Conservation (phyloP, 2,797 vertebrate genomes). For the Pitangus sulphuratus region DNA sequence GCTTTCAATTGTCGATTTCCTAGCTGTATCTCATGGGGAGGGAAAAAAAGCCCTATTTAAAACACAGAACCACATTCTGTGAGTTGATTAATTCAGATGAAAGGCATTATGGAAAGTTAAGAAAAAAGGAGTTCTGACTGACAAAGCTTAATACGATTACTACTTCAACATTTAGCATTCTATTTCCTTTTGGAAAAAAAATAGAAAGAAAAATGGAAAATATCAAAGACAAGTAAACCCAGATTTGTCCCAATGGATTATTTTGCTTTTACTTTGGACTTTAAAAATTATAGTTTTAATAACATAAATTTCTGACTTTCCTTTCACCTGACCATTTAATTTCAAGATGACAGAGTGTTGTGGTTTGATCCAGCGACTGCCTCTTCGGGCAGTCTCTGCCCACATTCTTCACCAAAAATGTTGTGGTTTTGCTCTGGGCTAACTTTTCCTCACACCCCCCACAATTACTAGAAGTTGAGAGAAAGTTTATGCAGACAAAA, state of each 20-base stretch:
- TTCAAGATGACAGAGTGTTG: not conserved
- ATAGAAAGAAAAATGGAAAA: not conserved
- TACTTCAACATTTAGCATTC: not conserved
- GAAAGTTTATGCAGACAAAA: no score
- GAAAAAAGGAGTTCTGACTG: not conserved
- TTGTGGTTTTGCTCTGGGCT: no score
- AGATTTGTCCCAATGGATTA: not conserved
- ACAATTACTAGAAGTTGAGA: no score
- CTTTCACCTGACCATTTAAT: not conserved
- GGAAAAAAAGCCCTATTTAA: not conserved
- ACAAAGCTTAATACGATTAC: constrained; percentile 19
- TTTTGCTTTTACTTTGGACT: not conserved
- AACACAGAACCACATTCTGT: not conserved
- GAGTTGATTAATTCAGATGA: constrained; percentile 43
- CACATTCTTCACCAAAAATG: no score
- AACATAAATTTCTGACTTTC: not conserved
- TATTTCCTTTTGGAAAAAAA: not conserved
- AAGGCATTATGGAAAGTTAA: not conserved
- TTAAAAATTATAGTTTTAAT: not conserved
- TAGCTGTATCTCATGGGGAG: not conserved
- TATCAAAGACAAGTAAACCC: constrained; percentile 9
- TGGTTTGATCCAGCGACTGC: no score
- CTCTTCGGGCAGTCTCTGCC: no score
- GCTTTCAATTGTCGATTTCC: constrained; percentile 34
- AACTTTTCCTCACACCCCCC: no score